phyloP scores from a whole-genome alignment of 2,888 invertebrate species.

The Lasius platythorax region DNA sequence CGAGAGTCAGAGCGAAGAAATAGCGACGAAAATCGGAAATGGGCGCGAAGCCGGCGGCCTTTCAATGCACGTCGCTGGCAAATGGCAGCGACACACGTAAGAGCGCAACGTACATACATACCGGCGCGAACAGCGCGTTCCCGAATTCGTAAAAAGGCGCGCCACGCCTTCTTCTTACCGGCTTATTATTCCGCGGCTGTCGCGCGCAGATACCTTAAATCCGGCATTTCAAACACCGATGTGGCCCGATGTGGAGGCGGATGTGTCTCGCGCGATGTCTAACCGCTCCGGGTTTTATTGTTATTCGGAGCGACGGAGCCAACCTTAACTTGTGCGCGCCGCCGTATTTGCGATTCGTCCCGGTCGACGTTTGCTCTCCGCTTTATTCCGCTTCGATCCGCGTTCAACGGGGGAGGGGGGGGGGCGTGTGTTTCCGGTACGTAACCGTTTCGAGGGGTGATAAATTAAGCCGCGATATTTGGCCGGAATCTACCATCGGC shows the following conservation, averaged over 20 bases:
- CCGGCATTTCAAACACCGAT: conserved; percentile 70
- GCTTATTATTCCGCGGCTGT: conserved; percentile 71
- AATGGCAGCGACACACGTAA: conserved; percentile 51
- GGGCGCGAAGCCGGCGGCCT: conserved; percentile 40
- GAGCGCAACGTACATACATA: conserved; percentile 42
- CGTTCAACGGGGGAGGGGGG: not conserved
- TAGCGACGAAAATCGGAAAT: conserved; percentile 56
- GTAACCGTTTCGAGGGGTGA: conserved; percentile 35
- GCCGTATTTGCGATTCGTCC: conserved; percentile 31
- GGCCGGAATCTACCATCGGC: not conserved
- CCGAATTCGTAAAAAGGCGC: conserved; percentile 60
- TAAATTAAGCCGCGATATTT: conserved; percentile 54
- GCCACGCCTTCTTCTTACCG: conserved; percentile 41
- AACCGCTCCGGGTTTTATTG: conserved; percentile 59
- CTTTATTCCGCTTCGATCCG: conserved; percentile 38
- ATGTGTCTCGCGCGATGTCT: conserved; percentile 30
- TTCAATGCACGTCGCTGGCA: conserved; percentile 57
- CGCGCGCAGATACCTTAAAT: conserved; percentile 70
- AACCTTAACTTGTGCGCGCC: not conserved
- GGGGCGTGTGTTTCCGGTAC: not conserved
- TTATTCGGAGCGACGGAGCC: conserved; percentile 25
- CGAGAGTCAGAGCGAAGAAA: conserved; percentile 30
- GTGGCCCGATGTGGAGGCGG: conserved; percentile 38
- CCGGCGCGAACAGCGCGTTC: conserved; percentile 41
- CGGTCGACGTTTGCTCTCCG: conserved; percentile 16